Percentiles rank a stretch among this genome's conserved stretches.
These are phyloP conservation scores for Antennarius maculatus DNA, from an alignment of 2,797 vertebrate genomes.

Conservation along the genomic window DNA sequence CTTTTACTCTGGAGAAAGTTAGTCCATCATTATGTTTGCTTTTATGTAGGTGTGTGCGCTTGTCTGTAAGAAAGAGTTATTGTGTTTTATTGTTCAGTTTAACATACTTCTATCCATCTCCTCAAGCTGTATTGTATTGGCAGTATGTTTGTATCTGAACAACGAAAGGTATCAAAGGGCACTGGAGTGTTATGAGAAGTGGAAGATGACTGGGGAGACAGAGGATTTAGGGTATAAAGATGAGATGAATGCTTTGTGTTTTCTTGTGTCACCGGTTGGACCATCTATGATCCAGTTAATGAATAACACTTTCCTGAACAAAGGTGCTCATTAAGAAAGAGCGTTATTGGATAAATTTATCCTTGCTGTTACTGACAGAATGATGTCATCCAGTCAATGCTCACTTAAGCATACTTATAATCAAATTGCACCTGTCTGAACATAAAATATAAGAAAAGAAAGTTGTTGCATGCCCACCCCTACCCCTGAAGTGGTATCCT, in stretches of 20 bases:
- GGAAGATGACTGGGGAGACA: background rate
- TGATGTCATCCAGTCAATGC: background rate
- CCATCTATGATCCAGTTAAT: background rate
- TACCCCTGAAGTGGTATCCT: conserved; percentile 30
- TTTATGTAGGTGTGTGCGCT: conserved; percentile 17
- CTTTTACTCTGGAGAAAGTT: conserved; percentile 37
- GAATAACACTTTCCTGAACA: background rate
- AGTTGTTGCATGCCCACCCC: conserved; percentile 7
- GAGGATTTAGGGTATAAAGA: background rate
- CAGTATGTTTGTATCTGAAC: conserved; percentile 17
- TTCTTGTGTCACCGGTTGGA: conserved; percentile 15
- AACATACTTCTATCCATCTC: conserved; percentile 41
- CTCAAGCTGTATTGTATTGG: conserved; percentile 36
- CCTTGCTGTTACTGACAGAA: background rate
- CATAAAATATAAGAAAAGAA: conserved; percentile 21
- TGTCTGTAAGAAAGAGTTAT: conserved; percentile 35
- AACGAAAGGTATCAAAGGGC: conserved; percentile 14
- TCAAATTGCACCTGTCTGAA: conserved; percentile 26
- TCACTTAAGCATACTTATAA: conserved; percentile 8
- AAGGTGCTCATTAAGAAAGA: background rate
- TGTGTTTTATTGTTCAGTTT: conserved; percentile 44
- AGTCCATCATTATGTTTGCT: conserved; percentile 16
- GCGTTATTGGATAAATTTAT: background rate
- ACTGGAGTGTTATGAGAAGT: conserved; percentile 3
- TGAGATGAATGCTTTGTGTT: background rate